Conservation (phyloP, 2,797 vertebrate genomes). For the Gorsachius magnificus region DNA sequence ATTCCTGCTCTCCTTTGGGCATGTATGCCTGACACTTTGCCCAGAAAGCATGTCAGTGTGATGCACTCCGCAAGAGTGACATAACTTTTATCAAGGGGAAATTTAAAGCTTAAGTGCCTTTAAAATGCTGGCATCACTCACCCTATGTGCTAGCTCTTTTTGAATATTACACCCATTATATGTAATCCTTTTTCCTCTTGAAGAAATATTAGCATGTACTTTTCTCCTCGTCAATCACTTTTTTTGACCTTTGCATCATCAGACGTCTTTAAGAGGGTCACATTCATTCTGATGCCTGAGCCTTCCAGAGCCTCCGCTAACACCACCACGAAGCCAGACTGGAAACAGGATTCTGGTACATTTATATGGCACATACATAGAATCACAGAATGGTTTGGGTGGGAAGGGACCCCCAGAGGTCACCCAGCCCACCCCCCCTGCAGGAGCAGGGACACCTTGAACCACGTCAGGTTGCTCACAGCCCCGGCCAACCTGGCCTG, state of each 20-base stretch:
- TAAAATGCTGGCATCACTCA: constrained; percentile 60
- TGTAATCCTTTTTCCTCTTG: constrained; percentile 38
- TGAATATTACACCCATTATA: constrained; percentile 55
- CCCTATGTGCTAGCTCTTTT: not conserved
- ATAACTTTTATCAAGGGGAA: constrained; percentile 50
- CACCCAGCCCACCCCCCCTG: no score
- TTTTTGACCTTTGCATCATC: constrained; percentile 17
- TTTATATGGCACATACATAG: no score
- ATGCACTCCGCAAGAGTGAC: constrained; percentile 33
- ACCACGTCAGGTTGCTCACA: no score
- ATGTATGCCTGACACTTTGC: constrained; percentile 7
- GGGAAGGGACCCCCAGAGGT: no score
- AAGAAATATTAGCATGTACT: constrained; percentile 62
- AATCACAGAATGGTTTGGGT: no score
- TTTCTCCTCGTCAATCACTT: constrained; percentile 28
- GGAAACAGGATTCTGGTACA: not conserved
- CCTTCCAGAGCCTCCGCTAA: not conserved
- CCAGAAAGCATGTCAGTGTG: constrained; percentile 13
- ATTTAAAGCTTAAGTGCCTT: constrained; percentile 69
- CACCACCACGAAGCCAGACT: rapidly evolving
- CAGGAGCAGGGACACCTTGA: no score
- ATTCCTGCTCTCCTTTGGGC: not conserved
- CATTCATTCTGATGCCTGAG: not conserved
- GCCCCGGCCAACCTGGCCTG: no score
- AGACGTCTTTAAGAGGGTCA: not conserved